These are phyloP conservation scores for Drosophila bifasciata DNA, from an alignment of 1,140 invertebrate genomes.

Conservation along the genomic window DNA sequence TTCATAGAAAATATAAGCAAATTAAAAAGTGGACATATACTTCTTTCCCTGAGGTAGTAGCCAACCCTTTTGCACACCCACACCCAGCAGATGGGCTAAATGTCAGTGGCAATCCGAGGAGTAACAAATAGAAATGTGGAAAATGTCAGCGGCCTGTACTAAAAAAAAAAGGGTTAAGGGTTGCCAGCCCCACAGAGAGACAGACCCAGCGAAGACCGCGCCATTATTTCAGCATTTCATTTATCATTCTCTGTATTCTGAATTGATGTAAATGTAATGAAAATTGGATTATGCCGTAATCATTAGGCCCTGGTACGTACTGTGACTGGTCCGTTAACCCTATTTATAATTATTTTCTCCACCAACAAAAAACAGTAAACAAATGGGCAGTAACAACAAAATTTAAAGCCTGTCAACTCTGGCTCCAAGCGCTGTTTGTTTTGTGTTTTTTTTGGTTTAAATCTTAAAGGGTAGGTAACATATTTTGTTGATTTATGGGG, in stretches of 20 bases:
- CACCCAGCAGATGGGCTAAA: conserved; percentile 21
- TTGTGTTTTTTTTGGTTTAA: not conserved
- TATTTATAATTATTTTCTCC: too few relatives aligned
- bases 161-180: conserved; percentile 45
- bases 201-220: not conserved
- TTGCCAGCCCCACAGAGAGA: conserved; percentile 22
- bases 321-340: too few relatives aligned
- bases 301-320: conserved; percentile 59
- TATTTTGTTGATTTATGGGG: conserved; percentile 66
- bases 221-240: conserved; percentile 77
- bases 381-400: conserved; percentile 2
- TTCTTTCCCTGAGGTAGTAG: too few relatives aligned
- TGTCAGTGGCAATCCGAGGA: conserved; percentile 11
- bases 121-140: conserved; percentile 25
- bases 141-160: conserved; percentile 35
- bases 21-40: too few relatives aligned
- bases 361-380: too few relatives aligned
- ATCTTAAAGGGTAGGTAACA: conserved; percentile 47
- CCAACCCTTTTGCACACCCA: not conserved
- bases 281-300: conserved; percentile 76
- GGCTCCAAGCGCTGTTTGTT: not conserved
- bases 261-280: conserved; percentile 76
- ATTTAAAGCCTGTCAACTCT: not conserved
- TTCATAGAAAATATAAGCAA: too few relatives aligned
- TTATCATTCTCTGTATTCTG: conserved; percentile 72